These are phyloP conservation scores for Thumatha senex DNA, from an alignment of 2,888 invertebrate genomes.

Conservation along the genomic window DNA sequence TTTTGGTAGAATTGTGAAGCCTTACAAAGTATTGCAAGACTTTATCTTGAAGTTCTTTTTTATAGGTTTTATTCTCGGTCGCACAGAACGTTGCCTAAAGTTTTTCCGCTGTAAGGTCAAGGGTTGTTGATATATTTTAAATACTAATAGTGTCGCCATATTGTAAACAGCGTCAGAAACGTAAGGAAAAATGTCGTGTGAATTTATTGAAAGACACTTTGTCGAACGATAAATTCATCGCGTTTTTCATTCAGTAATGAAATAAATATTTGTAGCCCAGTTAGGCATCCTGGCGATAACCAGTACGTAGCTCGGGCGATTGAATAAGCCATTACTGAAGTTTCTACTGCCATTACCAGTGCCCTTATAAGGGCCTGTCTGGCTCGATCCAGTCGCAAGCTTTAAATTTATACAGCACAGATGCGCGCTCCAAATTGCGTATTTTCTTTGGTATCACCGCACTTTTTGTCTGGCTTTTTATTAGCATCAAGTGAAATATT, in stretches of 20 bases:
- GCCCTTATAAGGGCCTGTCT: conserved; percentile 59
- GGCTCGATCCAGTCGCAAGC: conserved; percentile 49
- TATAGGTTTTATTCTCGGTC: too few species aligned
- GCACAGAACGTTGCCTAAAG: too few species aligned
- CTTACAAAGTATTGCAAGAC: not conserved
- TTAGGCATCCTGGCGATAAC: conserved; percentile 45
- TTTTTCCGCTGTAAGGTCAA: too few species aligned
- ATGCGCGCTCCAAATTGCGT: conserved; percentile 49
- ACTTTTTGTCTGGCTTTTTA: conserved; percentile 7
- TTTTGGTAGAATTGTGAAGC: conserved; percentile 5
- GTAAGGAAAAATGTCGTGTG: not conserved
- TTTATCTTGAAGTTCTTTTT: not conserved
- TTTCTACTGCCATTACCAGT: conserved; percentile 70
- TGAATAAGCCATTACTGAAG: conserved; percentile 75
- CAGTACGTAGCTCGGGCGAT: conserved; percentile 48
- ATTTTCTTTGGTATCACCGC: conserved; percentile 30
- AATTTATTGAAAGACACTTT: conserved; percentile 5
- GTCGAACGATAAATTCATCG: conserved; percentile 16
- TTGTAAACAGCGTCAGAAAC: not conserved
- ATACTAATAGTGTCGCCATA: not conserved
- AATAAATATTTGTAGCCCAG: conserved; percentile 17
- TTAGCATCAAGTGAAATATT: not conserved
- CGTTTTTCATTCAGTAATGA: conserved; percentile 27
- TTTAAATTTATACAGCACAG: conserved; percentile 60
- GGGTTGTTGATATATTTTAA: not conserved